phyloP scores from a whole-genome alignment of 92 coral and sea anemone species.

The Zoanthus sociatus region DNA sequence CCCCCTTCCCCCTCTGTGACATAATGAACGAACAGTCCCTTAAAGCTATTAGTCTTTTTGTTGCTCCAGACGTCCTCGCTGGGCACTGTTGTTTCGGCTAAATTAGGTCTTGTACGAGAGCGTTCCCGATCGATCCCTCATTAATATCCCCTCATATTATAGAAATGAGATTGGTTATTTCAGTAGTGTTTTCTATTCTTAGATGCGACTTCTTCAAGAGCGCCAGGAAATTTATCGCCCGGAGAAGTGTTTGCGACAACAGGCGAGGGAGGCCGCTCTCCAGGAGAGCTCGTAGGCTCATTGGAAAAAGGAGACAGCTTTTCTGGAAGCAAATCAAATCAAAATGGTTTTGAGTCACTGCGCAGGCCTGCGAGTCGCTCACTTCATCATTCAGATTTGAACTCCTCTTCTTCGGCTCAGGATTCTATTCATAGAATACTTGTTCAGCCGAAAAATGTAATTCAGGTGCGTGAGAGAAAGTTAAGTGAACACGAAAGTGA shows the following conservation, averaged over 20 bases:
- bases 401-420: conserved; percentile 32
- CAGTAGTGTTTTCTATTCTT: background rate
- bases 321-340: conserved; percentile 12
- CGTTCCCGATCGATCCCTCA: no score
- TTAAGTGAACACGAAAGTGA: background rate
- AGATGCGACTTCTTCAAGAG: background rate
- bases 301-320: background rate
- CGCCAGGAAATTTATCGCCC: conserved; percentile 55
- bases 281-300: conserved; percentile 23
- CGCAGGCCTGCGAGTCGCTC: conserved; percentile 74
- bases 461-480: conserved; percentile 27
- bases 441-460: conserved; percentile 9
- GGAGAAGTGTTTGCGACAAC: conserved; percentile 50
- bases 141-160: no score
- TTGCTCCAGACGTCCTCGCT: no score
- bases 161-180: no score
- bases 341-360: conserved; percentile 22
- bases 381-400: conserved; percentile 82
- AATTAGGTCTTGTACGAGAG: no score
- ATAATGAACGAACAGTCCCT: no score
- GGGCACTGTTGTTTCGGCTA: no score
- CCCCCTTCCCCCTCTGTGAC: no score
- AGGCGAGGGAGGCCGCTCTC: conserved; percentile 27
- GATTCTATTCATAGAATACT: conserved; percentile 13
- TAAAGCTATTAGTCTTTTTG: no score